Evolutionary conservation across 1,140 invertebrate species (phyloP), one percentile per base, ranked within the genome.

Genomic region (Drosophila baimaii): DNA sequence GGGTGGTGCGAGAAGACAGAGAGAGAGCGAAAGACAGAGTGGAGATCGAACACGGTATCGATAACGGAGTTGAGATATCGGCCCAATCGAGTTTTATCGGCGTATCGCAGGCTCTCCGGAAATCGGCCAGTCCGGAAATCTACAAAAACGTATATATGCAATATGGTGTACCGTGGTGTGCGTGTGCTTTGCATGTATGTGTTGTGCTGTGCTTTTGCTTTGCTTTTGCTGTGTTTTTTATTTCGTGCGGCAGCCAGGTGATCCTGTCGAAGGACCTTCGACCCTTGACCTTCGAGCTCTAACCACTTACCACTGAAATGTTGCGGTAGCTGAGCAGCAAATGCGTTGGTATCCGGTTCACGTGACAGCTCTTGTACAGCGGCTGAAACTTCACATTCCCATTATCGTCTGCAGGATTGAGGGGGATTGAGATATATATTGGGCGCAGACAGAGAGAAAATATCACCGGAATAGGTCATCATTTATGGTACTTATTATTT

Each of bases 321-420:
- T 94, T 94, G 64, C 93, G 91, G 83, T 94, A 94, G 72, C 93
- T 93, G 54, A 94, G 91, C 59, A 94, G 76, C 57, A 94, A 79
- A 80, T 94, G 93, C 21, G 92, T 89, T 54, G 93, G 93, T 78
- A 94, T 93, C 78, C 93, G 92, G 77, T 94, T 93, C 54, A 94
- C 91, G 77, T 93, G 92, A 77, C 94, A 95, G 81, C 93, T 93
- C 56, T 94, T 93, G 69, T 94, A 93, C 71, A 95, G 92, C 19
- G 94, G 94, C 79, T 94, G 94, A 86, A 94, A 95, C 75, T 92
- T 92, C 59, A 92, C 82, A 73, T 92, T 85, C 47, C 91, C 91
- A 65, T 90, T 82, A 71, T 92, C 91, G 79, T 92, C 91, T 92
- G 76, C 37, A 68, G 73, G 65, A 63, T 55, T 57, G 70, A n/a